phyloP scores from a whole-genome alignment of 2,797 vertebrate species.

The Gorsachius magnificus region DNA sequence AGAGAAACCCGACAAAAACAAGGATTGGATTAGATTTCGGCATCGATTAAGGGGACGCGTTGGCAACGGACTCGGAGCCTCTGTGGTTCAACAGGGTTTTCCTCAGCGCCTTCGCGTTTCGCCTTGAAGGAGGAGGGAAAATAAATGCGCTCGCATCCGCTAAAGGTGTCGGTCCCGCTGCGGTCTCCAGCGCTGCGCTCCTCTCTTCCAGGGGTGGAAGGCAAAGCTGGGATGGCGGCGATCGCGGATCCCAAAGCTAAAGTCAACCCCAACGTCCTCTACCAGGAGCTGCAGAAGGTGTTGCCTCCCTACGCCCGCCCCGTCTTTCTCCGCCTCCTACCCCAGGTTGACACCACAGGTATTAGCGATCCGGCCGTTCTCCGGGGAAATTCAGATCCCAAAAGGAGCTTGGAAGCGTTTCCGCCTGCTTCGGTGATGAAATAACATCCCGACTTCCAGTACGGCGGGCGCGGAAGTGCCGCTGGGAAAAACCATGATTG shows the following conservation, averaged over 20 bases:
- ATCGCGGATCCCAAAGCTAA: slow-evolving; percentile 74
- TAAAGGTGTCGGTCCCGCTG: rapidly evolving
- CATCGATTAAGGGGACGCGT: rapidly evolving
- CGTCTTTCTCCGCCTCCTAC: slow-evolving; percentile 85
- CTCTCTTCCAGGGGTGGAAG: slow-evolving; percentile 82
- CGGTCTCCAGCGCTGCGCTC: background rate
- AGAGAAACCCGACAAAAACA: background rate
- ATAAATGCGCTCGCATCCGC: background rate
- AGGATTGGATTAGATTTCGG: background rate
- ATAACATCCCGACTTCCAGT: background rate
- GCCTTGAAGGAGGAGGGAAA: no score
- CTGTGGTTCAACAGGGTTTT: background rate
- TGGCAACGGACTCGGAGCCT: background rate
- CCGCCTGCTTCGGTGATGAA: rapidly evolving
- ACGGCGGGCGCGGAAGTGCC: rapidly evolving
- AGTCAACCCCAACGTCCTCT: slow-evolving; percentile 79
- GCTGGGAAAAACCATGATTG: background rate
- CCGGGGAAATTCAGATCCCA: background rate
- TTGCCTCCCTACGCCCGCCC: slow-evolving; percentile 87
- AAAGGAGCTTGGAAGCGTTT: background rate
- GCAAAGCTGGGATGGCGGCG: slow-evolving; percentile 90
- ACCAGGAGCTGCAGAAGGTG: slow-evolving; percentile 78
- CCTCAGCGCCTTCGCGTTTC: rapidly evolving
- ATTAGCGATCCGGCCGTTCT: background rate
- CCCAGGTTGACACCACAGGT: slow-evolving; percentile 89